A percentile compares a stretch with the other conserved stretches of the same genome.
These are phyloP conservation scores for Plebejus argus DNA, from an alignment of 2,888 invertebrate species.

Conservation along the genomic window DNA sequence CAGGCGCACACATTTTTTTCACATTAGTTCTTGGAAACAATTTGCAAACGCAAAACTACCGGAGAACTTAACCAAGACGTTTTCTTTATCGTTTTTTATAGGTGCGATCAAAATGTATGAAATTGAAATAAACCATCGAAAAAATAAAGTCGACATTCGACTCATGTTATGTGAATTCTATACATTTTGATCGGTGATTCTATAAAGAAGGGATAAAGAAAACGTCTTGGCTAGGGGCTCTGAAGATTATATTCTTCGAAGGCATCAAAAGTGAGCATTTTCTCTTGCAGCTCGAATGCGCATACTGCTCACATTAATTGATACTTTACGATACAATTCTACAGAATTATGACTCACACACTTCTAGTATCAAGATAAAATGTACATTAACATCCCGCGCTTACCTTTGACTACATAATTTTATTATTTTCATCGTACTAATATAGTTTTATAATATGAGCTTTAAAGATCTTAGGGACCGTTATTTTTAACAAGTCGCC, in stretches of 20 bases:
- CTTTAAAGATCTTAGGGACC: slow-evolving; percentile 22
- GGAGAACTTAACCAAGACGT: too few species aligned
- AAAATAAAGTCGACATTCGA: too few species aligned
- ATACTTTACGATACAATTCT: slow-evolving; percentile 3
- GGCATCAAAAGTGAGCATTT: not conserved
- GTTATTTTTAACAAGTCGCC: slow-evolving; percentile 26
- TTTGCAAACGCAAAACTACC: slow-evolving; percentile 13
- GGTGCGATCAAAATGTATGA: too few species aligned
- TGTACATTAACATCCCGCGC: slow-evolving; percentile 4
- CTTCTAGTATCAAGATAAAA: slow-evolving; percentile 28
- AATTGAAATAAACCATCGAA: too few species aligned
- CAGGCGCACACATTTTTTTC: slow-evolving; percentile 1
- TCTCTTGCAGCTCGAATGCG: not conserved
- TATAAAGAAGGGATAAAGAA: too few species aligned
- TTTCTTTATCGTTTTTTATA: too few species aligned
- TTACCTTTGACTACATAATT: slow-evolving; percentile 25
- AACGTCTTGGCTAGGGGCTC: not conserved
- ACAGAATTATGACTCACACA: slow-evolving; percentile 19
- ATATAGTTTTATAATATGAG: slow-evolving; percentile 25
- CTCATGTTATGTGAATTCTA: too few species aligned
- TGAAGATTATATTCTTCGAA: not conserved
- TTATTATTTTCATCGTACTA: slow-evolving; percentile 12
- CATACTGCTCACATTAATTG: not conserved
- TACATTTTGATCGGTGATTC: too few species aligned
- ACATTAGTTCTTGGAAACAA: slow-evolving; percentile 3